phyloP scores from a whole-genome alignment of 2,797 vertebrate species.

The Sebastes paucispinis region DNA sequence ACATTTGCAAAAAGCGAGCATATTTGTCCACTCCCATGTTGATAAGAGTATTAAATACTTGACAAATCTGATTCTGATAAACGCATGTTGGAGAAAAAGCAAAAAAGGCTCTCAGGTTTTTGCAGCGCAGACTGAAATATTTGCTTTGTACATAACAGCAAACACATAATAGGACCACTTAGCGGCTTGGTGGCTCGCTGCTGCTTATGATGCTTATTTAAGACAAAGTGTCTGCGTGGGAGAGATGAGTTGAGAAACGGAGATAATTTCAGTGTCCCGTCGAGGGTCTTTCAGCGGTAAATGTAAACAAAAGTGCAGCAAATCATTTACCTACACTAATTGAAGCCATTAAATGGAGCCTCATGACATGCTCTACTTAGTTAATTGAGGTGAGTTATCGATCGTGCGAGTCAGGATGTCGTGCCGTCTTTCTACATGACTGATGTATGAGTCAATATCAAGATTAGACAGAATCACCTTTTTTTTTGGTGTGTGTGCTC shows the following conservation, averaged over 20 bases:
- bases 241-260: constrained; percentile 31
- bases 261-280: constrained; percentile 19
- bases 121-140: neutral
- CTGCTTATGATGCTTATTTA: constrained; percentile 26
- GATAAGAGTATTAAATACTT: too few species aligned
- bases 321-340: constrained; percentile 58
- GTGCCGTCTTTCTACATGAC: constrained; percentile 12
- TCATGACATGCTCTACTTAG: constrained; percentile 47
- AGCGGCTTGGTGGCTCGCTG: neutral
- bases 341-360: constrained; percentile 47
- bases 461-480: constrained; percentile 13
- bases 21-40: too few species aligned
- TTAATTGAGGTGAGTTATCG: constrained; percentile 66
- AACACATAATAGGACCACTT: neutral
- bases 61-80: too few species aligned
- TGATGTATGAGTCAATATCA: constrained; percentile 31
- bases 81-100: neutral
- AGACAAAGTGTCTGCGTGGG: constrained; percentile 37
- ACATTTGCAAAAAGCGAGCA: too few species aligned
- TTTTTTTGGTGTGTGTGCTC: neutral
- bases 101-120: neutral
- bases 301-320: constrained; percentile 50
- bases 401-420: constrained; percentile 44
- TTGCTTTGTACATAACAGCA: neutral
- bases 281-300: constrained; percentile 37